These are phyloP conservation scores for Xenopus petersii DNA, from an alignment of 2,797 vertebrate genomes.

Conservation along the genomic window DNA sequence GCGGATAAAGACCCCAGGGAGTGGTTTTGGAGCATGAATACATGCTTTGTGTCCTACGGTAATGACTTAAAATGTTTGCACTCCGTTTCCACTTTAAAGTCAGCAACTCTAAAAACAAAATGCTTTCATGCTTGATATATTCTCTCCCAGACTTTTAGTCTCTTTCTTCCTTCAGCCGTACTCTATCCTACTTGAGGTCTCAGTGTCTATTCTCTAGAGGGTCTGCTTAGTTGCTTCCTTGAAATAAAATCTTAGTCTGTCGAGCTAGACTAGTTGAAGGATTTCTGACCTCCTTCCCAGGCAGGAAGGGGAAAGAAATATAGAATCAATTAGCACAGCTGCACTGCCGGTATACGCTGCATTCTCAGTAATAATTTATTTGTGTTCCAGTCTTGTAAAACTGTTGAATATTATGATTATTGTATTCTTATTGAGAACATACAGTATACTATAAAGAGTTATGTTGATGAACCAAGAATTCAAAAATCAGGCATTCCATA, in stretches of 20 bases:
- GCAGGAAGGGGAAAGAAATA: not conserved
- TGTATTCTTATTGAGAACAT: no score
- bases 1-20: conserved; percentile 6
- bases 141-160: conserved; percentile 7
- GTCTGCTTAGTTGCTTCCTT: not conserved
- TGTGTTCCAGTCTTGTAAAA: no score
- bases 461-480: no score
- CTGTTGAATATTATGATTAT: no score
- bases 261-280: not conserved
- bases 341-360: no score
- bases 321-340: conserved; percentile 10
- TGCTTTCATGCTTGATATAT: conserved; percentile 31
- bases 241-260: conserved; percentile 5
- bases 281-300: conserved; percentile 10
- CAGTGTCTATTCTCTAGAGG: conserved; percentile 22
- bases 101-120: conserved; percentile 19
- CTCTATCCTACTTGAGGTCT: conserved; percentile 22
- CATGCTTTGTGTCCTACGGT: conserved; percentile 21
- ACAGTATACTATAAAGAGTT: no score
- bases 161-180: conserved; percentile 15
- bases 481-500: no score
- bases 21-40: conserved; percentile 1
- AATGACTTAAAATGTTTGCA: conserved; percentile 34
- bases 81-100: conserved; percentile 24
- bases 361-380: no score